Evolutionary conservation across 2,113 vertebrate genomes (phyloP), one percentile per base, ranked within the genome.

Genomic region (Otus sunia): DNA sequence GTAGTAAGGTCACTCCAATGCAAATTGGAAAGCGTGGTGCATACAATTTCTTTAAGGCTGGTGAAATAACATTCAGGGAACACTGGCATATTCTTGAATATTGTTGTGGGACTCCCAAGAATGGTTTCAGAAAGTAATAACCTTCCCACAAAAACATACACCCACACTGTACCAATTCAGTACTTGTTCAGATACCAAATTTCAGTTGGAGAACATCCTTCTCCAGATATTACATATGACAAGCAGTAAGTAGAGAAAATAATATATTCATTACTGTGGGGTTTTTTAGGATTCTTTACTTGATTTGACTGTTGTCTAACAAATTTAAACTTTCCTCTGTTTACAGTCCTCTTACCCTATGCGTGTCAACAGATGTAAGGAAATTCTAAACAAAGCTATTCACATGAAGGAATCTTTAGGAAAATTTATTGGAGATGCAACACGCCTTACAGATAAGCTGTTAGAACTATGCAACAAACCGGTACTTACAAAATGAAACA

Each of bases 381-480:
- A 99, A 98, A 99, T 99, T 81, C 97, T 99, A 34, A 99, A 99
- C 92, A 99, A 99, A 97, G 99, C 99, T 23, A 98, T 98, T 96
- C 98, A 98, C 83, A 98, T 99, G 97, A 99, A 99, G 95, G 97
- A 96, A 18, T 98, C 99, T 25, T 98, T 99, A 95, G 99, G 98
- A 76, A 99, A 99, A 95, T 99, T 99, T 96, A 98, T 99, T 37
- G 98, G 98, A 86, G 99, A 99, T 90, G 98, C 99, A 78, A 99
- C 98, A 93, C 98, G 98, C 76, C 98, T 99, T 74, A 99, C 99
- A 1, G 99, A 99, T 98, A 99, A 99, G 96, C 98, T 99, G 63
- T 96, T 99, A 91, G 99, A 99, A 96, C 98, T 99, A 25, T 99
- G 99, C 97, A 99, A 99, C 97, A 99, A 99, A 97, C 98, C 98